phyloP scores from a whole-genome alignment of 2,888 invertebrate species.

The Creontiades dilutus region DNA sequence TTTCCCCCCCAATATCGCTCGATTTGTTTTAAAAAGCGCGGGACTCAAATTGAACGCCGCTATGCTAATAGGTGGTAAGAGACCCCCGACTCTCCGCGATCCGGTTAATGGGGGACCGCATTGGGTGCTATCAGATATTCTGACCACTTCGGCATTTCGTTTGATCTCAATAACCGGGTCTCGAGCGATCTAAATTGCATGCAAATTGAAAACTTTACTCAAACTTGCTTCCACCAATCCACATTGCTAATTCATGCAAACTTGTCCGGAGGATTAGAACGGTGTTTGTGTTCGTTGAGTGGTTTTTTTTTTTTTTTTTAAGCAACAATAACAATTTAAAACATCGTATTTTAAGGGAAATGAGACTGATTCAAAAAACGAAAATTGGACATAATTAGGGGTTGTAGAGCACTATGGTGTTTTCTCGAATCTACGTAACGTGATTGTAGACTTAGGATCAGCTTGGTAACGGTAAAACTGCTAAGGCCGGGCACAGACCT shows the following conservation, averaged over 20 bases:
- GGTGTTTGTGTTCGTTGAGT: too few relatives aligned
- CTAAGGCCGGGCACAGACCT: too few relatives aligned
- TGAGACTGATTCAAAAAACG: too few relatives aligned
- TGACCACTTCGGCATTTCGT: not conserved
- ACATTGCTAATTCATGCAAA: not conserved
- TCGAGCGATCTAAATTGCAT: not conserved
- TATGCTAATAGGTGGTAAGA: conserved; percentile 20
- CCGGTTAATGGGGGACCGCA: not conserved
- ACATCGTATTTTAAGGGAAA: too few relatives aligned
- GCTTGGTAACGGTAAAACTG: too few relatives aligned
- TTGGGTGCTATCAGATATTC: conserved; percentile 1
- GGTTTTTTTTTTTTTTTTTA: too few relatives aligned
- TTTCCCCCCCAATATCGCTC: not conserved
- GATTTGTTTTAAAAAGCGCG: not conserved
- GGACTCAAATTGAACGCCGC: conserved; percentile 5
- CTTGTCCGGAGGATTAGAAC: too few relatives aligned
- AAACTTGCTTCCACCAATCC: not conserved
- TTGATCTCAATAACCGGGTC: not conserved
- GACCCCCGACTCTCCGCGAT: not conserved
- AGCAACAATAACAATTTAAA: too few relatives aligned
- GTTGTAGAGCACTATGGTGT: too few relatives aligned
- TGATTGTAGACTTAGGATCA: too few relatives aligned
- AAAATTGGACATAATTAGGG: too few relatives aligned
- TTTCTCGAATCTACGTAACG: too few relatives aligned
- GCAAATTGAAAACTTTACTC: not conserved